phyloP scores from a whole-genome alignment of 2,888 invertebrate species.

The Mythimna ferrago region DNA sequence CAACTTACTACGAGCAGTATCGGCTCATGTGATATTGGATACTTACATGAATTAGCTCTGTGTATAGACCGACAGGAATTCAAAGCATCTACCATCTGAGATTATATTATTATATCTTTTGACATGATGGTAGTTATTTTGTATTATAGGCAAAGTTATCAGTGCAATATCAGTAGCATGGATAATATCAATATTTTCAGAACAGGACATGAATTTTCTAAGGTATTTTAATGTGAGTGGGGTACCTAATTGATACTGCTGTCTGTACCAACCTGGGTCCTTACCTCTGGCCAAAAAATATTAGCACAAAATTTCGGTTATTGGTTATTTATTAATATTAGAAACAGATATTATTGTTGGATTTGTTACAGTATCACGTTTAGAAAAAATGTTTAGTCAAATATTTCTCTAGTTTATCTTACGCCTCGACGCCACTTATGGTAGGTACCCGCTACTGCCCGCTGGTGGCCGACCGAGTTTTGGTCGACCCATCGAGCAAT shows the following conservation, averaged over 20 bases:
- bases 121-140: conserved; percentile 4
- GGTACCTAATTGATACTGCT: too few relatives aligned
- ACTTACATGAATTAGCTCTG: conserved; percentile 18
- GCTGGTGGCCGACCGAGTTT: conserved; percentile 42
- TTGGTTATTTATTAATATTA: conserved; percentile 20
- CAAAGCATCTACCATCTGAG: not conserved
- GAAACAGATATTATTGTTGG: conserved; percentile 18
- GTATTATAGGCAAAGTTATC: conserved; percentile 3
- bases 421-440: conserved; percentile 42
- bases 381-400: conserved; percentile 42
- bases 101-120: not conserved
- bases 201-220: too few relatives aligned
- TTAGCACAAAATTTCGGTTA: conserved; percentile 34
- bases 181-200: not conserved
- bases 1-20: conserved; percentile 11
- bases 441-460: conserved; percentile 41
- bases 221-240: too few relatives aligned
- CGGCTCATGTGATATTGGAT: conserved; percentile 13
- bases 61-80: conserved; percentile 5
- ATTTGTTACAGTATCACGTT: conserved; percentile 27
- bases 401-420: conserved; percentile 33
- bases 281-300: not conserved
- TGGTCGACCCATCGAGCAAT: conserved; percentile 53
- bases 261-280: too few relatives aligned
- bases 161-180: not conserved